Conservation (phyloP, 1,140 invertebrate genomes). For the Nasonia vitripennis region DNA sequence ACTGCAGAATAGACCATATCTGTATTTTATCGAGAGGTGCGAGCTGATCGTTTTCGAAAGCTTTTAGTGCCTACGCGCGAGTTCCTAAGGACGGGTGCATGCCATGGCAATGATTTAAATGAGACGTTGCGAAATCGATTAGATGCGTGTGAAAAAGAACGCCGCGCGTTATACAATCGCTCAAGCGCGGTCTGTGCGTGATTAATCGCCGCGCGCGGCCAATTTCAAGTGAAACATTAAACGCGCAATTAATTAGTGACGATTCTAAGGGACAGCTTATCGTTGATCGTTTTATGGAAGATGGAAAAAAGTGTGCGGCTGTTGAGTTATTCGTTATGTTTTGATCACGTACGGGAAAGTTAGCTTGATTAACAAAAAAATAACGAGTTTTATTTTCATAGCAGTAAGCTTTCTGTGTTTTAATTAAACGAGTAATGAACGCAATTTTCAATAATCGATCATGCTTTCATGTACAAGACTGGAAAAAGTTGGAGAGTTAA, state of each 20-base stretch:
- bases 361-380: too few relatives aligned
- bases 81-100: neutral
- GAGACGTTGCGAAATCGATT: constrained; percentile 8
- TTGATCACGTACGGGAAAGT: too few relatives aligned
- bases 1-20: neutral
- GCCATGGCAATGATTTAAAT: constrained; percentile 3
- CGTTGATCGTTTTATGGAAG: neutral
- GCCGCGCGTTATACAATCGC: neutral
- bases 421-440: too few relatives aligned
- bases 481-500: too few relatives aligned
- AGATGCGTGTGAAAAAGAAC: constrained; percentile 13
- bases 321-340: too few relatives aligned
- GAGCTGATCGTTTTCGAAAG: neutral
- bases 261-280: neutral
- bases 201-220: neutral
- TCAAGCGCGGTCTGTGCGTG: neutral
- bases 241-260: constrained; percentile 6
- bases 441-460: neutral
- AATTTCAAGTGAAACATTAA: constrained; percentile 16
- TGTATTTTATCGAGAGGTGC: too few relatives aligned
- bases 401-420: too few relatives aligned
- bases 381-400: too few relatives aligned
- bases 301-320: neutral
- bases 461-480: neutral
- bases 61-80: constrained; percentile 6